phyloP scores from a whole-genome alignment of 1,140 invertebrate species.

The Aricia agestis region DNA sequence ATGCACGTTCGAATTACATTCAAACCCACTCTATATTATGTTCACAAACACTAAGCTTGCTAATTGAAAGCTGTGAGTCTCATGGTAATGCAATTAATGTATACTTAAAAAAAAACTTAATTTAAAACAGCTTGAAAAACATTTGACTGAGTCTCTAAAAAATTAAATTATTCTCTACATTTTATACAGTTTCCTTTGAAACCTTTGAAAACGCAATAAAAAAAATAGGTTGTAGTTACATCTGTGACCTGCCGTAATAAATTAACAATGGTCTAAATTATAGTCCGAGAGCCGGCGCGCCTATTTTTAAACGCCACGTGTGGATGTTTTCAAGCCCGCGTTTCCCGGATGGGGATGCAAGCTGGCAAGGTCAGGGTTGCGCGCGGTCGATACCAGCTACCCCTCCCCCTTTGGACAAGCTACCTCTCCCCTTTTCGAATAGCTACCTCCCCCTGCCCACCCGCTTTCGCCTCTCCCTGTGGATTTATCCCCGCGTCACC shows the following conservation, averaged over 20 bases:
- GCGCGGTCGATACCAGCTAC: slow-evolving; percentile 26
- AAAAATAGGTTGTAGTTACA: too few relatives aligned
- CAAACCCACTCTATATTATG: neutral
- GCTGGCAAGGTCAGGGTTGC: slow-evolving; percentile 24
- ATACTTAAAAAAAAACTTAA: too few relatives aligned
- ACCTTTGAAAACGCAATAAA: too few relatives aligned
- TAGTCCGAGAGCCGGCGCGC: neutral
- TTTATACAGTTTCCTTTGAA: too few relatives aligned
- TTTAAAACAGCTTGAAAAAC: too few relatives aligned
- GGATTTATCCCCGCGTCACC: neutral
- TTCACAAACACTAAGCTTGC: neutral
- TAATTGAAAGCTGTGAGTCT: too few relatives aligned
- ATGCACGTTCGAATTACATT: neutral
- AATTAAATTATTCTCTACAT: too few relatives aligned
- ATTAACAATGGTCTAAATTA: neutral
- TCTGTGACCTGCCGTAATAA: too few relatives aligned
- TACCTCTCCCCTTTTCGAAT: neutral
- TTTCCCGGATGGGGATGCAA: slow-evolving; percentile 5
- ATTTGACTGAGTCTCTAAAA: too few relatives aligned
- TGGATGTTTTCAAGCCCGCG: neutral
- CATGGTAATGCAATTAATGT: too few relatives aligned
- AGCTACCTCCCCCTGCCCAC: neutral
- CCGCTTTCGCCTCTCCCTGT: neutral
- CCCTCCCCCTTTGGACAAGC: neutral
- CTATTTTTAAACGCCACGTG: slow-evolving; percentile 3